Base-by-base conservation (phyloP, 2,797 vertebrate species). In the Astyanax mexicanus region DNA sequence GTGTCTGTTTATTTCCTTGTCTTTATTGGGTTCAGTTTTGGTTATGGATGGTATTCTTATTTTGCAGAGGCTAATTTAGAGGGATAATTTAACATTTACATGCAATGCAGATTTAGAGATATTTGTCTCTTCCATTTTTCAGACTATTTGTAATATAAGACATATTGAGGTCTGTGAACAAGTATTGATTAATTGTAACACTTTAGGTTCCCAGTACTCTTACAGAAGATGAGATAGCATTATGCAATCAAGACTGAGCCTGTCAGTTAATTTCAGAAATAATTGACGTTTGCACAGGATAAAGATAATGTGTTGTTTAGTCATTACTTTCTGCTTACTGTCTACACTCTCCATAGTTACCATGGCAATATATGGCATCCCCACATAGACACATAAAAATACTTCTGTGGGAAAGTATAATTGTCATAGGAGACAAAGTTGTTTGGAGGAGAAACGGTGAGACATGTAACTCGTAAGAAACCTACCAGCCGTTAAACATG, bases 1-100 rank as follows among this genome's bases (percentile, higher is more conserved):
- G 42, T 54, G 57, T 51, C 65, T 69, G 70, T 72, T 47, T 64
- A 37, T 54, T 55, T 62, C 42, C 23, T 54, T 15, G 6, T 38
- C 8, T 71, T n/a, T 67, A 25, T 27, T 32, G 40, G 23, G n/a
- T 52, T 52, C 62, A 10, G 37, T 60, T 60, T 62, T 68, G 64
- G 35, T 73, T 62, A 79, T 55, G 57, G 42, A 62, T 55, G 17
- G 17, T 10, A 40, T 54, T 37, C 58, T 37, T 17, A 61, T n/a
- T n/a, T n/a, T n/a, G n/a, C 29, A 27, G 29, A n/a, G 25, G 19
- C 55, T 69, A 6, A 45, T 21, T 13, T 9, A 21, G 11, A 23
- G 21, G 11, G 6, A n/a, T 12, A 23, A 17, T 44, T 40, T 15
- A 6, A 6, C 44, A 27, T 15, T 45, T 13, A 27, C 13, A 15